A percentile compares a stretch with the other conserved stretches of the same genome.
Evolutionary conservation across 2,888 invertebrate species (phyloP).

Genomic region (Xestia ashworthii): DNA sequence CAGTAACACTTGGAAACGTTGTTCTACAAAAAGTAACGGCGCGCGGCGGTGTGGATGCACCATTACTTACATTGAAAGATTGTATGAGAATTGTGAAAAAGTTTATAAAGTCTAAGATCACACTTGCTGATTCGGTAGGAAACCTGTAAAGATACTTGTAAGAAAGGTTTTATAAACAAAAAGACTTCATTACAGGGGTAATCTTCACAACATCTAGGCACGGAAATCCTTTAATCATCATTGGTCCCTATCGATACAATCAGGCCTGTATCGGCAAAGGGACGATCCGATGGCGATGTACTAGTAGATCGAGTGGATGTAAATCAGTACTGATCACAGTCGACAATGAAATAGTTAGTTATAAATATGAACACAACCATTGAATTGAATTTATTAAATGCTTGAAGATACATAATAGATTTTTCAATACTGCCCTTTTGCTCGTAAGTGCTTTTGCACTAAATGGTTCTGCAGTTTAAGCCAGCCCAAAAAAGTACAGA

Average conservation of each 20-base stretch:
- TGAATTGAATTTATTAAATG: not conserved
- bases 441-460: not conserved
- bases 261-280: not conserved
- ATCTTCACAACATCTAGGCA: conserved; percentile 1
- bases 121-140: not conserved
- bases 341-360: not conserved
- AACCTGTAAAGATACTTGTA: not conserved
- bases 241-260: not conserved
- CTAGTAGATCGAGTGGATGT: not conserved
- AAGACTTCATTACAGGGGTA: not conserved
- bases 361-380: not conserved
- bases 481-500: not conserved
- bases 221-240: not conserved
- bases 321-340: not conserved
- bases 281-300: not conserved
- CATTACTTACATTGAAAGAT: not conserved
- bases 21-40: too few relatives aligned
- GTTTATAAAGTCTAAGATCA: not conserved
- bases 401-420: not conserved
- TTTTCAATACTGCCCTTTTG: not conserved
- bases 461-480: not conserved
- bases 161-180: not conserved
- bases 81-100: not conserved
- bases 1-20: too few relatives aligned
- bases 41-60: too few relatives aligned